Evolutionary conservation across 2,113 vertebrate genomes (phyloP).

Genomic region (Pimephales promelas): DNA sequence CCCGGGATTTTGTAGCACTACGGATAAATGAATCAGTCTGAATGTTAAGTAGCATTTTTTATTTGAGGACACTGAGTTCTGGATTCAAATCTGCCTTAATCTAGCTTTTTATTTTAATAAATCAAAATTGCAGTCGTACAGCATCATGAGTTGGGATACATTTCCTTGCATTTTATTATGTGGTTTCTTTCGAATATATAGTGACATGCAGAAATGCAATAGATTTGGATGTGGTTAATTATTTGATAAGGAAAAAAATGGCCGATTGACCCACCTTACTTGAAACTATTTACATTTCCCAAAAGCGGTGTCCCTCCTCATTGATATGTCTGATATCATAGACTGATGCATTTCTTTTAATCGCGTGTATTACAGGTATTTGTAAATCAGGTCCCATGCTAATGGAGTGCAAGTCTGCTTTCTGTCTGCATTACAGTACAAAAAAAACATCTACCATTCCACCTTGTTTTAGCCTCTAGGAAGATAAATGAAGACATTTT

Average conservation of each 20-base stretch:
- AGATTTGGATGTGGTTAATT: background rate
- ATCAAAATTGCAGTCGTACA: background rate
- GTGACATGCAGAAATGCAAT: background rate
- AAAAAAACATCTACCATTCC: background rate
- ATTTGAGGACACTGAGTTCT: background rate
- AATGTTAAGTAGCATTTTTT: constrained; percentile 22
- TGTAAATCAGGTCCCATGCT: background rate
- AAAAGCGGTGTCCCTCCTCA: background rate
- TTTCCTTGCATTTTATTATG: background rate
- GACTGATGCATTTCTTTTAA: background rate
- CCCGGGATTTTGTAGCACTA: background rate
- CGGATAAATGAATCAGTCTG: constrained; percentile 20
- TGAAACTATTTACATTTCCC: background rate
- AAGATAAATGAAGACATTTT: constrained; percentile 2
- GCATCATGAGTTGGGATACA: background rate
- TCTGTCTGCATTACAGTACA: constrained; percentile 8
- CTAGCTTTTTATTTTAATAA: background rate
- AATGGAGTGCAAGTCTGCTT: background rate
- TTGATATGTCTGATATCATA: background rate
- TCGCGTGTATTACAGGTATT: background rate
- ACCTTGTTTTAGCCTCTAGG: constrained; percentile 13
- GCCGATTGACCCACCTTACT: background rate
- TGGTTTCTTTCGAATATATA: background rate
- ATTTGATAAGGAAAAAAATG: background rate
- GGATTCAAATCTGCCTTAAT: background rate